Evolutionary conservation across 1,140 invertebrate species (phyloP).

Genomic region (Macrobrachium nipponense): DNA sequence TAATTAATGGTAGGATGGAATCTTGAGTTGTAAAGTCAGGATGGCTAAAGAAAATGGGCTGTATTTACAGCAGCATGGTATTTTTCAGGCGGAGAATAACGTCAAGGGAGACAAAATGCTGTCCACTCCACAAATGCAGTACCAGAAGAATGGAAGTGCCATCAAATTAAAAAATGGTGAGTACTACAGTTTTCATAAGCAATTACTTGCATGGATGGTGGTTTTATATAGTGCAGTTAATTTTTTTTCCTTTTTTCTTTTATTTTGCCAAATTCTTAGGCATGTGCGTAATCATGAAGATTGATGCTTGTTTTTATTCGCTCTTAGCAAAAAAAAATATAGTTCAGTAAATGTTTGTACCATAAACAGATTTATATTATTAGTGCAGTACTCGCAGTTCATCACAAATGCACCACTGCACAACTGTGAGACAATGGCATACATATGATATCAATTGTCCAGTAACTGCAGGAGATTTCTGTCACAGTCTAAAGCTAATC

Average conservation of each 20-base stretch:
- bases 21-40: no score
- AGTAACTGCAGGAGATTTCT: neutral
- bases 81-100: constrained; percentile 27
- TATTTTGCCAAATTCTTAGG: neutral
- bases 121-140: neutral
- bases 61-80: neutral
- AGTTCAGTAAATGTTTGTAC: no score
- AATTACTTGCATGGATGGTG: neutral
- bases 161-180: constrained; percentile 49
- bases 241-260: neutral
- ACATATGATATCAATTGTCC: no score
- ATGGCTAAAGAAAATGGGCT: neutral
- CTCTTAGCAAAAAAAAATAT: no score
- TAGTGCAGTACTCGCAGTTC: no score
- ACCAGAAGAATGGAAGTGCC: constrained; percentile 51
- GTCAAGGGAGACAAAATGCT: neutral
- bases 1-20: no score
- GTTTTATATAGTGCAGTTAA: neutral
- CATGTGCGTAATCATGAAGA: no score
- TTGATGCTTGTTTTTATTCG: no score
- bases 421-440: no score
- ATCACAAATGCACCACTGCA: no score
- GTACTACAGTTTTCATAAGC: neutral
- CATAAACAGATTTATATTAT: no score
- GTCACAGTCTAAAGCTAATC: neutral